Evolutionary conservation across 1,140 invertebrate species (phyloP), one percentile per base, ranked within the genome.

Genomic region (Heliothis subflexa): DNA sequence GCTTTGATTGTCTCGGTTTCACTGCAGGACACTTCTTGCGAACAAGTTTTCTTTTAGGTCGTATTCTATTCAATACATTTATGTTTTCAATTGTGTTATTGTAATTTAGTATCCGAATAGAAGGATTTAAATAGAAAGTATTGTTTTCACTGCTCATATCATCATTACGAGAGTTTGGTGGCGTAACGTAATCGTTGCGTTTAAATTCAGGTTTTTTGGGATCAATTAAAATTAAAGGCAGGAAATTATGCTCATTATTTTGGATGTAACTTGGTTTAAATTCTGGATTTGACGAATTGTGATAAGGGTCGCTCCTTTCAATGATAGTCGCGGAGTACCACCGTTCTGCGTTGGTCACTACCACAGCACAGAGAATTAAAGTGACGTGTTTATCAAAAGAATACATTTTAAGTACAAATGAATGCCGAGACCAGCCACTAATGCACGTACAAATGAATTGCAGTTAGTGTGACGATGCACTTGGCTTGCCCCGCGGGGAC

Each of bases 1-100:
- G 75, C 10, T 82, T 82, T 16, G 62, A 78, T 74, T 77, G 66
- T 11, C 83, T 82, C 33, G 55, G 25, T 55, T 28, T 52, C 47
- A 40, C 10, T 25, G 70, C 64, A 11, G 78, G 78, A 80, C 83
- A 86, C 11, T 76, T 78, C 78, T 75, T 83, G 28, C 73, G 66
- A n/a, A 81, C 47, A 54, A 81, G 68, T 71, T 81, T 86, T 25
- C 79, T 79, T 79, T 83, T 90, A n/a, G 72, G 75, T 66, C 25
- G 62, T 25, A 55, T 47, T 71, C 50, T 61, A 14, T 71, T 71
- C 40, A 61, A 40, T 13, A 77, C 47, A 13, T 77, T 76, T 12
- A 76, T 9, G 13, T 77, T 77, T 16, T 68, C 25, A 16, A 68
- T 25, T 2, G 75, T 55, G 21, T 77, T 68, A 18, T 76, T 76